Base-by-base conservation (phyloP, 1,140 invertebrate genomes). In the Stratiolaelaps scimitus region DNA sequence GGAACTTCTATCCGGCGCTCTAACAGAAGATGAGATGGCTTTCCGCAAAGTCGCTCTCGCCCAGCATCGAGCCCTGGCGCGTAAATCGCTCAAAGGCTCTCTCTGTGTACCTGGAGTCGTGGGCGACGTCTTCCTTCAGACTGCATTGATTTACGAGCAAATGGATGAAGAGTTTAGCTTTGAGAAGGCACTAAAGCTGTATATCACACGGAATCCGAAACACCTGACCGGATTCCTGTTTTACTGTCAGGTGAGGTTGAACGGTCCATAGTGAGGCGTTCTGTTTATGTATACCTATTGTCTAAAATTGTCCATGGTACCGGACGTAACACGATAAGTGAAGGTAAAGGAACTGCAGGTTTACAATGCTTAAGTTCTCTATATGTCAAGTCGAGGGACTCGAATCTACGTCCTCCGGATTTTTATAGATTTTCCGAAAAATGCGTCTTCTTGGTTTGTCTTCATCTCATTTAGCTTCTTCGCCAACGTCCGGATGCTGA, bases 161-260 rank as follows among this genome's bases (percentile, higher is more conserved):
- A 17, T 60, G 26, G 53, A 60, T 10, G 53, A 23, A 60, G 53
- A 60, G 53, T 26, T 60, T 23, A 60, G 26, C 23, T 60, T 60
- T 23, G 53, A 60, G 4, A 26, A 15, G 23, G 17, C 26, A 15
- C 23, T 60, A 26, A 60, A 60, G 23, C 4, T 2, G 17, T 60
- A 60, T 34, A 60, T 60, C 2, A 60, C 17, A 17, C 13, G 53
- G 2, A 60, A 60, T 26, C 53, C 53, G 53, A 34, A 60, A 13
- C 53, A 60, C 10, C 10, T 60, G 53, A 60, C 53, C 4, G 53
- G 53, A 60, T 60, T 60, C 23, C 23, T 60, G 10, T 60, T 60
- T 34, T 60, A 60, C 26, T 34, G 15, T 34, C 26, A 60, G 53
- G 53, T 60, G 26, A 4, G 47, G 4, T 15, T 20, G 4, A 15